Evolutionary conservation across 2,113 vertebrate species (phyloP), one percentile per base, ranked within the genome.

Genomic region (Oncorhynchus kisutch): DNA sequence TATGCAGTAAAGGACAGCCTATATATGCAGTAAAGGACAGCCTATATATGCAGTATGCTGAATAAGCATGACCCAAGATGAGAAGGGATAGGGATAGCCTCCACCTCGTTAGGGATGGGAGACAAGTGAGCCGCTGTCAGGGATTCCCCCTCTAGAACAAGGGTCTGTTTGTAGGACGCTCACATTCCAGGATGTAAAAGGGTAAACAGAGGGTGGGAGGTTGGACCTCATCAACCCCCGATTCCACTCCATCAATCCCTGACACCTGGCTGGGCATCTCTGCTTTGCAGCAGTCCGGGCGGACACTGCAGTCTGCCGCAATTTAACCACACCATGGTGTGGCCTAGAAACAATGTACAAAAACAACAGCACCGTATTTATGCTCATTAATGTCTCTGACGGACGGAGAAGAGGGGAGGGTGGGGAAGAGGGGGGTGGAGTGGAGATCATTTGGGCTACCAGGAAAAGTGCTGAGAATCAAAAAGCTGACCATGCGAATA

Each of bases 401-500:
- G 51, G 51, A 4, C 1, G 4, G 14, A 18, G 12, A 51, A 49
- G 24, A 18, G 16, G 51, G 29, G 12, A 14, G 39, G 69, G 39
- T 1, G 14, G n/a, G 45, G 49, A 29, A 3, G 31, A 25, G 3
- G 67, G 49, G 25, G 1, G 14, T 65, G 5, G 51, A n/a, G n/a
- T 31, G 22, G 20, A 27, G 64, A 70, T 72, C 31, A 77, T 74
- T 72, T 66, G 64, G 76, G 69, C 65, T 45, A 54, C 8, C 13
- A 62, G 24, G 11, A 71, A 81, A 84, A 75, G 34, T 59, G 74
- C 82, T 75, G 79, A 79, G 77, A 59, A 71, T 73, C 70, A 76
- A 73, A 80, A 82, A 78, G 25, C 48, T 68, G 54, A 60, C 51
- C 83, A 79, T 76, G 71, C 59, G 8, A 74, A 68, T 60, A 78